Percentiles rank a stretch among this genome's conserved stretches.
Conservation (phyloP, 2,797 vertebrate species). For the Decapterus maruadsi region DNA sequence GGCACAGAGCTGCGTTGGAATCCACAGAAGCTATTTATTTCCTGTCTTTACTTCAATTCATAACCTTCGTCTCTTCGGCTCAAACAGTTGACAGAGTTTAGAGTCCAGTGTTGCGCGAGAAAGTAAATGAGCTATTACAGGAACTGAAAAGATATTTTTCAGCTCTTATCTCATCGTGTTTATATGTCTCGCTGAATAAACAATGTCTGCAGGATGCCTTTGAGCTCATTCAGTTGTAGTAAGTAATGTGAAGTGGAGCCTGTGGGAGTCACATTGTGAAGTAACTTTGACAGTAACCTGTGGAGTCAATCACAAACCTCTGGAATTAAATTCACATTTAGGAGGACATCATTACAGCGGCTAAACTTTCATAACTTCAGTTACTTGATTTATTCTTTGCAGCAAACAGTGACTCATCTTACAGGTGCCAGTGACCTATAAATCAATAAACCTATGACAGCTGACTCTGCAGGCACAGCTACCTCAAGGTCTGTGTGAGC, state of each 20-base stretch:
- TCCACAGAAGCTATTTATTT: constrained; percentile 41
- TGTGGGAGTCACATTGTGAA: background rate
- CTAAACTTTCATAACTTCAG: constrained; percentile 6
- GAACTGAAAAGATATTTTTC: constrained; percentile 29
- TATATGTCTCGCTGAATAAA: constrained; percentile 15
- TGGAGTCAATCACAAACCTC: background rate
- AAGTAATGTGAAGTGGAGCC: background rate
- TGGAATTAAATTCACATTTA: background rate
- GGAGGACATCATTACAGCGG: background rate
- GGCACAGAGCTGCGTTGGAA: constrained; percentile 34
- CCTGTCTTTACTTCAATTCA: constrained; percentile 38
- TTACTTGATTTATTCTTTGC: constrained; percentile 12
- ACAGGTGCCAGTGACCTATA: constrained; percentile 40
- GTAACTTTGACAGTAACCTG: background rate
- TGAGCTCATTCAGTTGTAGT: constrained; percentile 8
- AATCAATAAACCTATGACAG: constrained; percentile 58
- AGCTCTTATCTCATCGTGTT: constrained; percentile 26
- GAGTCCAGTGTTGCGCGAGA: background rate
- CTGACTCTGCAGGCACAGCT: constrained; percentile 43
- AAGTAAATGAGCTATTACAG: constrained; percentile 37
- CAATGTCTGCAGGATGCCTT: background rate
- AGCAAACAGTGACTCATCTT: constrained; percentile 25
- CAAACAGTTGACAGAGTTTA: constrained; percentile 20
- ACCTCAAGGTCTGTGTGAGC: constrained; percentile 50
- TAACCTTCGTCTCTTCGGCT: constrained; percentile 13